Base-by-base conservation (phyloP, 2,888 invertebrate species). In the Bugulina stolonifera region DNA sequence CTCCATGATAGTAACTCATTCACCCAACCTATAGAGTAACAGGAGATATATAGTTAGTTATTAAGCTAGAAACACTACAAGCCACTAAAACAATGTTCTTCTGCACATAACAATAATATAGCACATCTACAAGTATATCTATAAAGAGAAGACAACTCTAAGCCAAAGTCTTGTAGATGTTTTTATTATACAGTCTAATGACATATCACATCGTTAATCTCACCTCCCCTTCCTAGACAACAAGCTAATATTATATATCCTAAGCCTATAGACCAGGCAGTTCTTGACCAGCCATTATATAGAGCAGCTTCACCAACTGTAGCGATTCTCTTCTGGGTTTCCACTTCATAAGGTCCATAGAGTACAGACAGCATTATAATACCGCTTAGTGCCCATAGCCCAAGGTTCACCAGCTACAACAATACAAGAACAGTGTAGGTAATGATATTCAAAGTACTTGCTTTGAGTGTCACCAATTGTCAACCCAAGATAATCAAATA, bases 1-100 rank as follows among this genome's bases (percentile, higher is more conserved):
- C 23, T 5, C 70, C 70, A 70, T n/a, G 70, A 70, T 3, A 70
- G 52, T n/a, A 70, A n/a, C 35, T n/a, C 54, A 35, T 70, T 70
- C 35, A 70, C 70, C 70, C 70, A 70, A 14, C 70, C 70, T 70
- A 25, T 52, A 70, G 29, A 23, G 22, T 10, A n/a, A n/a, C n/a
- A n/a, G n/a, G n/a, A n/a, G n/a, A n/a, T n/a, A n/a, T n/a, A n/a
- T n/a, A n/a, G n/a, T n/a, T n/a, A n/a, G n/a, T n/a, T n/a, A n/a
- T n/a, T n/a, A n/a, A n/a, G n/a, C n/a, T n/a, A n/a, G n/a, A n/a
- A n/a, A n/a, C n/a, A n/a, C n/a, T n/a, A n/a, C n/a, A n/a, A n/a
- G n/a, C n/a, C n/a, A n/a, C n/a, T n/a, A n/a, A n/a, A n/a, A n/a
- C n/a, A n/a, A n/a, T n/a, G n/a, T n/a, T n/a, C n/a, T n/a, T n/a